These are phyloP conservation scores for Anoplopoma fimbria DNA, from an alignment of 2,113 vertebrate genomes.

Conservation along the genomic window DNA sequence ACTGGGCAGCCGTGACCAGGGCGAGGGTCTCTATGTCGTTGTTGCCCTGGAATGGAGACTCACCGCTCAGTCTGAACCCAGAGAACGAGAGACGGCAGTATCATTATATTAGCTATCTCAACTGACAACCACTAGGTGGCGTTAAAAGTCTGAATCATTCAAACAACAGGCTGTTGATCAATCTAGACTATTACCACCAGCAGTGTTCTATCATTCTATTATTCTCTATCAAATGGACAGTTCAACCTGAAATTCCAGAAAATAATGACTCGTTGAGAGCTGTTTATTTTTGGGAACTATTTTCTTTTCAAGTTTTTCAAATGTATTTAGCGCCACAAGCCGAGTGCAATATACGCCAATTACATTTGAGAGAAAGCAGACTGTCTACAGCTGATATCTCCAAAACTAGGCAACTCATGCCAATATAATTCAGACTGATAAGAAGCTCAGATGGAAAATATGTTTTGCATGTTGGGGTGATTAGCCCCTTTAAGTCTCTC, in stretches of 20 bases:
- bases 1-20: conserved; percentile 86
- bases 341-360: background rate
- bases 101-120: background rate
- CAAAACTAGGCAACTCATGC: no score
- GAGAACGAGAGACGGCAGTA: background rate
- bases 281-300: no score
- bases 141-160: background rate
- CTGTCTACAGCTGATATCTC: no score
- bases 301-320: background rate
- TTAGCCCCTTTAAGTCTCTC: background rate
- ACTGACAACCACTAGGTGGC: conserved; percentile 54
- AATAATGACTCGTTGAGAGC: no score
- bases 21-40: conserved; percentile 86
- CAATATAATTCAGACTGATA: background rate
- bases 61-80: conserved; percentile 86
- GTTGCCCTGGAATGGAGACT: conserved; percentile 90
- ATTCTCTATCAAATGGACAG: background rate
- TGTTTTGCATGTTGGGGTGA: background rate
- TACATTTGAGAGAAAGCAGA: background rate
- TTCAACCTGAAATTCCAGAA: background rate
- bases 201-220: background rate
- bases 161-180: background rate
- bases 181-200: background rate
- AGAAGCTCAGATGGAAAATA: background rate
- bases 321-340: no score